A percentile compares a stretch with the other conserved stretches of the same genome.
Conservation (phyloP, 2,888 invertebrate genomes). For the Acanthococcus lagerstroemiae region DNA sequence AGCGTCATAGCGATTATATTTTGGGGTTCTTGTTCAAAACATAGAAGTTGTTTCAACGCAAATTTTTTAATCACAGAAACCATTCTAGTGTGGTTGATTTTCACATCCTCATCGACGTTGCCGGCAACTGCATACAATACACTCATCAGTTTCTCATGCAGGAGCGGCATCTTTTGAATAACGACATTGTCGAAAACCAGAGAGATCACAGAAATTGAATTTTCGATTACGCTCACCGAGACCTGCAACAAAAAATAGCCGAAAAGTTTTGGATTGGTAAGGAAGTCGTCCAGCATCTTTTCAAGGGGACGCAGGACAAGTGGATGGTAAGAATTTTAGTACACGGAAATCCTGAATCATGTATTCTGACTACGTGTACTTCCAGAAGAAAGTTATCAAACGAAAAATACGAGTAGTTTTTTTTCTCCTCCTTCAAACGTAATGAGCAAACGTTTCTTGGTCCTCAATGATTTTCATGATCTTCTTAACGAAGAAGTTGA, state of each 20-base stretch:
- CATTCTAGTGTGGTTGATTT: slow-evolving; percentile 61
- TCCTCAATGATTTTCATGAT: too few species aligned
- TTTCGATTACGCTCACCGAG: slow-evolving; percentile 58
- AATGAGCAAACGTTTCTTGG: too few species aligned
- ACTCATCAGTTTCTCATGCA: slow-evolving; percentile 19
- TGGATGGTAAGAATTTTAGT: too few species aligned
- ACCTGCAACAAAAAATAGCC: slow-evolving; percentile 46
- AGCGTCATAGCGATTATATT: slow-evolving; percentile 63
- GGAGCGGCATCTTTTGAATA: slow-evolving; percentile 45
- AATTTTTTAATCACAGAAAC: slow-evolving; percentile 59
- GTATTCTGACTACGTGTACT: too few species aligned
- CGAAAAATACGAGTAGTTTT: too few species aligned
- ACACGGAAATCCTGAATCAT: too few species aligned
- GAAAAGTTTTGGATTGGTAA: too few species aligned
- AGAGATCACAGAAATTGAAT: slow-evolving; percentile 58
- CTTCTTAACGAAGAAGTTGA: too few species aligned
- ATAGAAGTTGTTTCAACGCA: slow-evolving; percentile 56
- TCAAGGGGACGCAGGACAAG: too few species aligned
- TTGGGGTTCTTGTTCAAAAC: slow-evolving; percentile 67
- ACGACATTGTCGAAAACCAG: slow-evolving; percentile 68
- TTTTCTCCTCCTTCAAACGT: too few species aligned
- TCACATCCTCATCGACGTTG: background rate
- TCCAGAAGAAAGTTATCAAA: too few species aligned
- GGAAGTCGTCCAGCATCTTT: too few species aligned
- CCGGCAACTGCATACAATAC: slow-evolving; percentile 6